Conservation (phyloP, 2,888 invertebrate species). For the Parnassius orleans region DNA sequence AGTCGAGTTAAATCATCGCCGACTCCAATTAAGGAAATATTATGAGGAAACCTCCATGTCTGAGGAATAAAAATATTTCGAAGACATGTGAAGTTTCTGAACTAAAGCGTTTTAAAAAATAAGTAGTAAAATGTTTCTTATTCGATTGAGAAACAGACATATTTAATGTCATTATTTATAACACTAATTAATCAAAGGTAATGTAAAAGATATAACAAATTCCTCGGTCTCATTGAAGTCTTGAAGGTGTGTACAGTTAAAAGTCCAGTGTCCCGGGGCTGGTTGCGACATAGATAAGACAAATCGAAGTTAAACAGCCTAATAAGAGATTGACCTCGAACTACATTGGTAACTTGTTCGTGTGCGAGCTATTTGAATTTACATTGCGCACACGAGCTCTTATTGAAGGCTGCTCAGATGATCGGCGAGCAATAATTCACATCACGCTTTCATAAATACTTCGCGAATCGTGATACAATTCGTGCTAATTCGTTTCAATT, state of each 20-base stretch:
- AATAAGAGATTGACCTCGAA: conserved; percentile 42
- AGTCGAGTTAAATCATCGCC: no score
- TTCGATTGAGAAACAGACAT: neutral
- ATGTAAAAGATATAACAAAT: conserved; percentile 1
- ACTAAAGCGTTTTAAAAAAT: no score
- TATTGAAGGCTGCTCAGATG: conserved; percentile 26
- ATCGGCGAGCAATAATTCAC: conserved; percentile 26
- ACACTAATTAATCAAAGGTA: conserved; percentile 7
- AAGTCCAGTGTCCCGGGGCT: conserved; percentile 29
- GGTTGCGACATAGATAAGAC: conserved; percentile 39
- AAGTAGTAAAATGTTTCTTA: neutral
- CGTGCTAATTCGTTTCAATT: conserved; percentile 9
- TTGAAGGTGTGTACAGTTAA: conserved; percentile 30
- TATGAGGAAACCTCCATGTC: no score
- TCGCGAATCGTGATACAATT: conserved; percentile 11
- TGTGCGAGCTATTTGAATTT: conserved; percentile 40
- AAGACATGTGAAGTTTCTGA: no score
- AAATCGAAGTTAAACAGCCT: conserved; percentile 39
- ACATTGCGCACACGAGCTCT: conserved; percentile 24
- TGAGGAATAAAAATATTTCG: no score
- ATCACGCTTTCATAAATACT: conserved; percentile 22
- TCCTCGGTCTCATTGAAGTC: conserved; percentile 31
- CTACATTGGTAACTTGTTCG: conserved; percentile 39
- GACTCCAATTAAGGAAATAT: no score
- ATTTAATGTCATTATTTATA: neutral